Percentiles rank a stretch among this genome's conserved stretches.
phyloP scores from a whole-genome alignment of 2,113 vertebrate genomes.

The Calidris pugnax region DNA sequence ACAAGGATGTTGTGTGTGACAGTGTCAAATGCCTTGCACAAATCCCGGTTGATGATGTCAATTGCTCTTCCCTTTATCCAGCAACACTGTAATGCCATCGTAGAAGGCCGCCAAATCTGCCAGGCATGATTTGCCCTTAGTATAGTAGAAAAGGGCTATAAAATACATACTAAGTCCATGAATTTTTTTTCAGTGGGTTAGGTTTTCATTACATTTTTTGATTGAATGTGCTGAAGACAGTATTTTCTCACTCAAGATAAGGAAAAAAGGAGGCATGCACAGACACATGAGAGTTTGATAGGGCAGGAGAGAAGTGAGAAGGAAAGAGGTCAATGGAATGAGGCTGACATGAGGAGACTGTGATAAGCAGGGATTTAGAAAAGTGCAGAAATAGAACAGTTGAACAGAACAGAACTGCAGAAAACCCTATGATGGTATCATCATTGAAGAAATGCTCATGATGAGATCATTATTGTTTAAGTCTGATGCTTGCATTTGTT shows the following conservation, averaged over 20 bases:
- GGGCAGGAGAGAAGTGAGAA: not conserved
- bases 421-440: not conserved
- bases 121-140: not conserved
- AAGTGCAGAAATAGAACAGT: not conserved
- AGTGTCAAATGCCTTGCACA: not conserved
- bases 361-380: slow-evolving; percentile 1
- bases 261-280: not conserved
- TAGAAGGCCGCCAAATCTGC: not conserved
- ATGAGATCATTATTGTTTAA: not conserved
- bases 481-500: not conserved
- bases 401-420: not conserved
- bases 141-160: not conserved
- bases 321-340: not conserved
- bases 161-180: not conserved
- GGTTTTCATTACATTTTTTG: not conserved
- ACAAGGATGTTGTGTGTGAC: not conserved
- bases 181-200: not conserved
- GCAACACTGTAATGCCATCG: not conserved
- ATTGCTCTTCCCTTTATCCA: not conserved
- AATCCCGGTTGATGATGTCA: not conserved
- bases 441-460: not conserved
- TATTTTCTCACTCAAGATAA: not conserved
- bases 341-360: not conserved
- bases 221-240: not conserved
- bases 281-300: not conserved